phyloP scores from a whole-genome alignment of 2,888 invertebrate species.

The Autographa pulchrina region DNA sequence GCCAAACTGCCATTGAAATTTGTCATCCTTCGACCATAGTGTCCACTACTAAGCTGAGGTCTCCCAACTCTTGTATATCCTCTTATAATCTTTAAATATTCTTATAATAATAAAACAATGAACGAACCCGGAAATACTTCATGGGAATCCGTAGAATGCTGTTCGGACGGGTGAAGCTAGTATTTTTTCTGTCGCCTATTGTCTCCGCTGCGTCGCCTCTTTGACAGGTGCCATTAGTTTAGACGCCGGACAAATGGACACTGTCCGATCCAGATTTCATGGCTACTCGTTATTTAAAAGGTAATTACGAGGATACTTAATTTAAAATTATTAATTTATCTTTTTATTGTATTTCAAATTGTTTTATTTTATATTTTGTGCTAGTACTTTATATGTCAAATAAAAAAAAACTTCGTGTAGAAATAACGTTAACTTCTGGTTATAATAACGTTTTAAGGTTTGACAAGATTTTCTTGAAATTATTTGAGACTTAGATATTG shows the following conservation, averaged over 20 bases:
- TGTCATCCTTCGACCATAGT: no score
- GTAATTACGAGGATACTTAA: slow-evolving; percentile 15
- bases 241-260: slow-evolving; percentile 71
- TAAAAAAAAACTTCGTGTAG: no score
- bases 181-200: slow-evolving; percentile 67
- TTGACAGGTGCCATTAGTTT: slow-evolving; percentile 77
- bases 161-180: slow-evolving; percentile 54
- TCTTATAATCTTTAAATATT: background rate
- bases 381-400: background rate
- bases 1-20: no score
- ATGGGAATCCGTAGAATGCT: slow-evolving; percentile 60
- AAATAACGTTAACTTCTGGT: no score
- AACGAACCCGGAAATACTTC: slow-evolving; percentile 62
- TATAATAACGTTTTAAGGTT: no score
- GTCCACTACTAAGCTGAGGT: no score
- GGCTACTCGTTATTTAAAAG: slow-evolving; percentile 46
- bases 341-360: background rate
- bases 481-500: no score
- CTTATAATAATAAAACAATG: slow-evolving; percentile 23
- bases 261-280: slow-evolving; percentile 67
- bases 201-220: slow-evolving; percentile 62
- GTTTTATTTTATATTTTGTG: slow-evolving; percentile 1
- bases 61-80: background rate
- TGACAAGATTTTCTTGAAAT: no score
- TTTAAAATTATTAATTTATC: background rate